Conservation (phyloP, 2,797 vertebrate genomes). For the Cossypha niveicapilla region DNA sequence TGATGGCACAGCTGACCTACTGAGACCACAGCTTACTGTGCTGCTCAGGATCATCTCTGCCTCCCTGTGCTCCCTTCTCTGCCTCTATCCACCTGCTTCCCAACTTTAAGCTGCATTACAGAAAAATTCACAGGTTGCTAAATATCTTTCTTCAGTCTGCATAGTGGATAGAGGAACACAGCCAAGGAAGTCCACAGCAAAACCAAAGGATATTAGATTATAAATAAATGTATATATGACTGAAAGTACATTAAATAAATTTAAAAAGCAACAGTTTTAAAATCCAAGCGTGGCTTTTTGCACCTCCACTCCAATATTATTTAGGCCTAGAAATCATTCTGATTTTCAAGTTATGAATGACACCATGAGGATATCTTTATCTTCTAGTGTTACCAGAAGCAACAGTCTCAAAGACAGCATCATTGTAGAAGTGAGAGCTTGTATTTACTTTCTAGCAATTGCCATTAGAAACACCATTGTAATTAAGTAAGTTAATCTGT, state of each 20-base stretch:
- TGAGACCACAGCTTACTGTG: background rate
- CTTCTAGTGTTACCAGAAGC: background rate
- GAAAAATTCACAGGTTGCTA: background rate
- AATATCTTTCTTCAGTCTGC: background rate
- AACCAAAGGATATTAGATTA: background rate
- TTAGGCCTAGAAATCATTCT: background rate
- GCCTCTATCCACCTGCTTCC: background rate
- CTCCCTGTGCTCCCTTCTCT: background rate
- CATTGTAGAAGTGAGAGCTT: background rate
- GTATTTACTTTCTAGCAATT: background rate
- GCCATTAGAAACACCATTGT: background rate
- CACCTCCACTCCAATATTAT: background rate
- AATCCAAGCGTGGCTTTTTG: background rate
- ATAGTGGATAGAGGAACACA: background rate
- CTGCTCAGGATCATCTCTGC: background rate
- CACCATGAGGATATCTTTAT: background rate
- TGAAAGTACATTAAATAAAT: background rate
- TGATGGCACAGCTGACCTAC: background rate
- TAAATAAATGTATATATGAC: background rate
- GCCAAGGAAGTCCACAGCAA: background rate
- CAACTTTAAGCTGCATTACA: background rate
- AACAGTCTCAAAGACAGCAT: background rate
- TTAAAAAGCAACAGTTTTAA: background rate
- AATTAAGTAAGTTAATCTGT: slow-evolving; percentile 5
- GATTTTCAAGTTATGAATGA: background rate